A percentile compares a stretch with the other conserved stretches of the same genome.
Evolutionary conservation across 35 echinoderm and acorn worm species (phyloP).

Genomic region (Heliocidaris tuberculata): DNA sequence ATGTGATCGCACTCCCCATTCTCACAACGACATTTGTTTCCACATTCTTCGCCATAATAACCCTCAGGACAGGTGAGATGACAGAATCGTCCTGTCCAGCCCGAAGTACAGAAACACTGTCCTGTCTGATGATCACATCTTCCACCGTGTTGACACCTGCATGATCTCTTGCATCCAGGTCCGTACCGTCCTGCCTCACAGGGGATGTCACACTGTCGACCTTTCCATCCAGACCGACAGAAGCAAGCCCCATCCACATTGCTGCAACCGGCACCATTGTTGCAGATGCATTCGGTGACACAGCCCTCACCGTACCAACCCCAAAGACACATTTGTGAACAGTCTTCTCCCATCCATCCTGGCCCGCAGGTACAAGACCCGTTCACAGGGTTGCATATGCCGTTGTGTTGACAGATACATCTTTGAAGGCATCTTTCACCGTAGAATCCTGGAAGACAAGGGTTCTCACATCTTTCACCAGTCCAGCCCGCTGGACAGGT

Average conservation of each 20-base stretch:
- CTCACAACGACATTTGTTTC: constrained; percentile 43
- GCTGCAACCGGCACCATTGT: constrained; percentile 68
- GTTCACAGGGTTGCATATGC: constrained; percentile 60
- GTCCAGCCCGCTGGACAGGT: constrained; percentile 58
- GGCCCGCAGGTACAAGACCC: constrained; percentile 71
- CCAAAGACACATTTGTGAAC: constrained; percentile 52
- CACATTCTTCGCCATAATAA: constrained; percentile 63
- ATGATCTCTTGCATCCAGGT: constrained; percentile 58
- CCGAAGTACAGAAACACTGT: constrained; percentile 68
- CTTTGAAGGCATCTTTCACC: constrained; percentile 64
- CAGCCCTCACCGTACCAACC: constrained; percentile 69
- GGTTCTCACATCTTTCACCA: constrained; percentile 55
- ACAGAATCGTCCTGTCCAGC: constrained; percentile 76
- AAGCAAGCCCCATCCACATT: constrained; percentile 66
- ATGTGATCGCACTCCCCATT: constrained; percentile 63
- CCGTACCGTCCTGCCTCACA: constrained; percentile 64
- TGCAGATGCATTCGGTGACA: constrained; percentile 55
- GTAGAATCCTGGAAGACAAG: constrained; percentile 67
- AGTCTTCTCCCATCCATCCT: constrained; percentile 73
- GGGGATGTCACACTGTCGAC: constrained; percentile 46
- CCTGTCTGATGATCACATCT: constrained; percentile 68
- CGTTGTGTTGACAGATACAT: constrained; percentile 85
- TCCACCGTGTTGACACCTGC: constrained; percentile 75
- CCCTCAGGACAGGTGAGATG: constrained; percentile 63
- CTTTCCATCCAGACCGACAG: constrained; percentile 74